Evolutionary conservation across 2,888 invertebrate species (phyloP).

Genomic region (Acanthosepion esculentum): DNA sequence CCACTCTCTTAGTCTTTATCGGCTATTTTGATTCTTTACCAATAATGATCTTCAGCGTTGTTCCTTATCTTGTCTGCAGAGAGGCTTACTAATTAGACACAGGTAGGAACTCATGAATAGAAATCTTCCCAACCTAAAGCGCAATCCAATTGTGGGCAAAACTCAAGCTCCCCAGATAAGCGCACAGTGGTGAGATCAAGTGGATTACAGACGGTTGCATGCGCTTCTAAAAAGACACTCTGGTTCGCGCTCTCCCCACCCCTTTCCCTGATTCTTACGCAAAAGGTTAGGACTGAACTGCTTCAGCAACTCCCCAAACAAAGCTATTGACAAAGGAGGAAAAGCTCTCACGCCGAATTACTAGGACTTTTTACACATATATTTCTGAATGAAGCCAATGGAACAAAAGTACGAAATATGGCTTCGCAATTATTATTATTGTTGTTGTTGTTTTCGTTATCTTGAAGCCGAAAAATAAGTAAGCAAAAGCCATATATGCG

Average conservation of each 20-base stretch:
- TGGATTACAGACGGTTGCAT: not conserved
- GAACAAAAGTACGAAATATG: not conserved
- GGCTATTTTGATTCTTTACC: too few relatives aligned
- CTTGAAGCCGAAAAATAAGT: not conserved
- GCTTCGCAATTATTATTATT: not conserved
- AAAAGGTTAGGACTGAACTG: not conserved
- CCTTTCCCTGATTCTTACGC: not conserved
- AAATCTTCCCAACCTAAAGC: constrained; percentile 8
- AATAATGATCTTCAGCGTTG: too few relatives aligned
- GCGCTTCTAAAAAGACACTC: not conserved
- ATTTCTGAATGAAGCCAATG: too few relatives aligned
- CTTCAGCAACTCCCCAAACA: not conserved
- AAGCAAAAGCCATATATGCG: not conserved
- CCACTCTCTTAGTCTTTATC: not conserved
- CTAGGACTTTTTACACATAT: not conserved
- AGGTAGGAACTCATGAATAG: not conserved
- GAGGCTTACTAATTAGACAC: not conserved
- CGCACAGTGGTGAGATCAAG: not conserved
- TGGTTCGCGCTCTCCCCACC: not conserved
- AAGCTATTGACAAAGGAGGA: not conserved
- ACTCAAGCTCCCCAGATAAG: not conserved
- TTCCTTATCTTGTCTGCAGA: too few relatives aligned
- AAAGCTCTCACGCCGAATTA: not conserved
- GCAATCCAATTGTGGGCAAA: not conserved
- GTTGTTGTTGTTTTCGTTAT: too few relatives aligned